A percentile compares a stretch with the other conserved stretches of the same genome.
Evolutionary conservation across 1,140 invertebrate genomes (phyloP).

Genomic region (Drosophila rhopaloa): DNA sequence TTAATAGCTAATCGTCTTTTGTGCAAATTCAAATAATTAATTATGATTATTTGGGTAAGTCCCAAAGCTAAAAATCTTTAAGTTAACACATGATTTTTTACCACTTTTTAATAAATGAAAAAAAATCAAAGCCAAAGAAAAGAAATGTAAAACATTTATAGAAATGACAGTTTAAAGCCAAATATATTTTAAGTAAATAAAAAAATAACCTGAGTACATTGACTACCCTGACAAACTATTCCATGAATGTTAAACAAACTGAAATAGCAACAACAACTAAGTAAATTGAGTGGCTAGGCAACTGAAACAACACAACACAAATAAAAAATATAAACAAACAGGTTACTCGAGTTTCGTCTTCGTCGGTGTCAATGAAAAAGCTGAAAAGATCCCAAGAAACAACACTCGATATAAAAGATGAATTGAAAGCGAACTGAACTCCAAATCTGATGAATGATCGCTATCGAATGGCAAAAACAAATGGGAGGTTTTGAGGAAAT

Average conservation of each 20-base stretch:
- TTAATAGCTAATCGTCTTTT: neutral
- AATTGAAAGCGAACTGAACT: constrained; percentile 54
- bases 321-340: constrained; percentile 64
- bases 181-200: constrained; percentile 17
- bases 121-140: neutral
- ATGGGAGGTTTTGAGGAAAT: constrained; percentile 4
- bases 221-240: constrained; percentile 57
- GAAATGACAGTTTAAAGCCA: neutral
- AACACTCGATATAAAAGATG: constrained; percentile 40
- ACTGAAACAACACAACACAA: constrained; percentile 35
- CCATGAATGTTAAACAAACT: constrained; percentile 53
- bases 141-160: neutral
- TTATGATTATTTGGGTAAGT: neutral
- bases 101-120: neutral
- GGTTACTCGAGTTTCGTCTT: constrained; percentile 80
- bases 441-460: constrained; percentile 57
- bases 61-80: neutral
- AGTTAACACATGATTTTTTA: too few species aligned
- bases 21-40: neutral
- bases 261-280: constrained; percentile 30
- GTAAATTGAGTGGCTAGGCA: constrained; percentile 40
- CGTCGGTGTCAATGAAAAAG: constrained; percentile 70
- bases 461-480: constrained; percentile 22
- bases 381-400: constrained; percentile 15
- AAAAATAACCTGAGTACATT: constrained; percentile 36